Evolutionary conservation across 2,113 vertebrate genomes (phyloP), one percentile per base, ranked within the genome.

Genomic region (Saiga tatarica): DNA sequence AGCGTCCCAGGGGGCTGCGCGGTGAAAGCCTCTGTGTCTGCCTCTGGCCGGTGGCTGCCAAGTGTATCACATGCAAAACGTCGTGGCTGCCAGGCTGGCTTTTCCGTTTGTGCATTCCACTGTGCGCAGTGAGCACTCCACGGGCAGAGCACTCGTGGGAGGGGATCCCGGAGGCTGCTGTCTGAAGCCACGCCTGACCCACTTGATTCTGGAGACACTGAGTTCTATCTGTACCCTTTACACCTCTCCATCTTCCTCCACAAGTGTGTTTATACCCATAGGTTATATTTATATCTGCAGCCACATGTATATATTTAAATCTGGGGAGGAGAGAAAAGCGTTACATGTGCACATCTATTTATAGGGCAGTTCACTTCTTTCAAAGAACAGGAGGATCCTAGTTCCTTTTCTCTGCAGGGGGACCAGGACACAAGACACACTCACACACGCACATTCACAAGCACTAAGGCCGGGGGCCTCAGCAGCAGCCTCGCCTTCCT

Each of bases 271-370:
- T 94, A 97, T 97, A 96, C 53, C 96, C 95, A 97, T 62, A 92
- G 97, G 97, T 81, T 97, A 84, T 97, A 97, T 98, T 98, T 98
- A 90, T 98, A 97, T 96, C 98, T 86, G 88, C 93, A 97, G 91
- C 81, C 96, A 89, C 93, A 85, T 96, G 92, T 92, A 97, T 85
- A 96, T 97, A 98, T 97, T 98, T 97, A 97, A 97, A 97, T 97
- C 87, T 84, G 93, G 93, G 91, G 94, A 94, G 88, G 78, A 94
- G 98, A 95, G 94, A 82, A n/a, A 62, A 90, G 96, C 91, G 96
- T 95, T 95, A 81, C 33, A 87, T 95, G 95, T 84, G 47, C 25
- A 0, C 16, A 55, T 64, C 97, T 98, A 98, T 97, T 93, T 97
- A 96, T 96, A 98, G 98, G 52, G 30, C 5, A 10, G 89, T 92